phyloP scores from a whole-genome alignment of 2,113 vertebrate genomes.

The Gobio gobio region DNA sequence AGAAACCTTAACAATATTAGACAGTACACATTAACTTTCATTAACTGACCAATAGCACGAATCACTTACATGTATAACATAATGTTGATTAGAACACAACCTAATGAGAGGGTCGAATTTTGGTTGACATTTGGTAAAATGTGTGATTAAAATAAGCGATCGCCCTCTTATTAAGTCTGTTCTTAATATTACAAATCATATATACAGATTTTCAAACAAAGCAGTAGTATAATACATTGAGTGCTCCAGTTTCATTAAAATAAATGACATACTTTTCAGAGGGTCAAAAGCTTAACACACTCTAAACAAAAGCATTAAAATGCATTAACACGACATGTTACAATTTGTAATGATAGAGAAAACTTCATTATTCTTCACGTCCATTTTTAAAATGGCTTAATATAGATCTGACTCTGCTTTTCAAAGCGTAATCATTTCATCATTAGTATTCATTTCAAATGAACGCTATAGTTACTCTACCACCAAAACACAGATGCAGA shows the following conservation, averaged over 20 bases:
- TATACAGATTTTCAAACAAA: neutral
- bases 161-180: slow-evolving; percentile 38
- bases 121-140: neutral
- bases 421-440: neutral
- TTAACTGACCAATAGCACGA: neutral
- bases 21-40: slow-evolving; percentile 6
- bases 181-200: slow-evolving; percentile 15
- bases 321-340: neutral
- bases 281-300: neutral
- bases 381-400: neutral
- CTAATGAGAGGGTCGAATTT: slow-evolving; percentile 15
- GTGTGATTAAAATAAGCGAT: neutral
- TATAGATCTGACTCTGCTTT: neutral
- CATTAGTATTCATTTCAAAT: neutral
- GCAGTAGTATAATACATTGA: neutral
- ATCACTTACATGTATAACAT: neutral
- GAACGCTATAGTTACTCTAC: neutral
- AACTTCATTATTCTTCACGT: neutral
- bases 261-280: slow-evolving; percentile 24
- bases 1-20: slow-evolving; percentile 20
- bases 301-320: neutral
- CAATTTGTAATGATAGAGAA: neutral
- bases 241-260: slow-evolving; percentile 3
- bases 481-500: neutral
- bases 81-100: slow-evolving; percentile 12